Base-by-base conservation (phyloP, 2,797 vertebrate genomes). In the Todus mexicanus region DNA sequence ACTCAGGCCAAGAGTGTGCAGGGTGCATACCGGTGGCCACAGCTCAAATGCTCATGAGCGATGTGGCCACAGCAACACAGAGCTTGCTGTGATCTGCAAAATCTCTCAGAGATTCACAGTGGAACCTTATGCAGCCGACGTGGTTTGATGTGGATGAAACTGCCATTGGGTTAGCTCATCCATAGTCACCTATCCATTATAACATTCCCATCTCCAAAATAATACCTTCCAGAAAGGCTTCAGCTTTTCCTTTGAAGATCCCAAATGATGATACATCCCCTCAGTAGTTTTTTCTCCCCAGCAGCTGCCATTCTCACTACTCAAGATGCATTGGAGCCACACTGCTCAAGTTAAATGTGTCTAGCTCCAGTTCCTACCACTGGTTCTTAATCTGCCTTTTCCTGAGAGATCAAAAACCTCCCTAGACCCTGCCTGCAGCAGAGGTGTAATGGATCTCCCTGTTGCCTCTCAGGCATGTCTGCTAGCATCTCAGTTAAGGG, bases 61-160 rank as follows among this genome's bases (percentile, higher is more conserved):
- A 50, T 8, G 60, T 33, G 60, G 20, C n/a, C 70, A 23, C 70
- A 69, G 72, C 64, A 60, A n/a, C 31, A 26, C 19, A 37, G 61
- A 74, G 37, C 50, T 64, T 47, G 69, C 64, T 51, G 48, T 0
- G 4, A 18, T 19, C 59, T 72, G 35, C 38, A 61, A 66, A 91
- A 33, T 9, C n/a, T 21, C 77, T 18, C 45, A 48, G 84, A 74
- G 33, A 19, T 7, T 42, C 69, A 31, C 33, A 54, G 31, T 12
- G 59, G 16, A 40, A 51, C 68, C 29, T 40, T 27, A 27, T 37
- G 56, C 5, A 4, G 50, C 9, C 2, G 0, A 3, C 0, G 1
- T 57, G 29, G 31, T 47, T 68, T 7, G 6, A 23, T 27, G 13
- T 48, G 50, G 60, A 45, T 48, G 64, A 56, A n/a, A 40, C 19